Conservation (phyloP, 1,140 invertebrate genomes). For the Tetragonula clypearis region DNA sequence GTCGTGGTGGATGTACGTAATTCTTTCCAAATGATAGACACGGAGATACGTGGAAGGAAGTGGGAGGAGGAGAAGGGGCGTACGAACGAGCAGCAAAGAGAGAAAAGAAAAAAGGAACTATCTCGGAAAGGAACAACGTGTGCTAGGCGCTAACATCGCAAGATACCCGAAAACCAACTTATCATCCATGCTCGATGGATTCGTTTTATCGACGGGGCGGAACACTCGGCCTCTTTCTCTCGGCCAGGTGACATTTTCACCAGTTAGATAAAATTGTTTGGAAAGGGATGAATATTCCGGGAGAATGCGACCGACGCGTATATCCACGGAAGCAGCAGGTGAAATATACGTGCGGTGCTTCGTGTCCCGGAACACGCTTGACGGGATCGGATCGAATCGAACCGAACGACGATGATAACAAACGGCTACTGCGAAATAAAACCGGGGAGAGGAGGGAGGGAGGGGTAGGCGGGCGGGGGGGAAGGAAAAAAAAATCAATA, state of each 20-base stretch:
- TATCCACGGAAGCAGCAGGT: constrained; percentile 22
- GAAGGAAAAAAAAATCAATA: constrained; percentile 41
- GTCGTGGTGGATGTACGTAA: neutral
- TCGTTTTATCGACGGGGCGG: constrained; percentile 23
- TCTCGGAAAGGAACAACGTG: neutral
- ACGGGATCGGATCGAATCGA: constrained; percentile 1
- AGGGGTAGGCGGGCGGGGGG: too few species aligned
- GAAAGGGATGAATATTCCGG: constrained; percentile 23
- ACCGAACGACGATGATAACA: neutral
- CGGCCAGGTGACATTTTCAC: constrained; percentile 13
- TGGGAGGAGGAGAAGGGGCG: neutral
- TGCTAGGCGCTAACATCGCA: neutral
- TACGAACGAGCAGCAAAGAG: neutral
- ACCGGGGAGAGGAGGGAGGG: neutral
- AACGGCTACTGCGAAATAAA: neutral
- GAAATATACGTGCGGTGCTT: constrained; percentile 27
- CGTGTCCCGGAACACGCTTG: neutral
- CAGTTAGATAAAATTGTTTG: constrained; percentile 23
- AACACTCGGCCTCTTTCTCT: neutral
- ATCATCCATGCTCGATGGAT: constrained; percentile 44
- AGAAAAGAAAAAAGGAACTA: neutral
- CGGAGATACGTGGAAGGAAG: neutral
- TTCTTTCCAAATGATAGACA: neutral
- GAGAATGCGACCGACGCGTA: too few species aligned
- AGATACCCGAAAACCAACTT: constrained; percentile 14